Percentiles rank a stretch among this genome's conserved stretches.
These are phyloP conservation scores for Psephotus haematonotus DNA, from an alignment of 2,113 vertebrate genomes.

Conservation along the genomic window DNA sequence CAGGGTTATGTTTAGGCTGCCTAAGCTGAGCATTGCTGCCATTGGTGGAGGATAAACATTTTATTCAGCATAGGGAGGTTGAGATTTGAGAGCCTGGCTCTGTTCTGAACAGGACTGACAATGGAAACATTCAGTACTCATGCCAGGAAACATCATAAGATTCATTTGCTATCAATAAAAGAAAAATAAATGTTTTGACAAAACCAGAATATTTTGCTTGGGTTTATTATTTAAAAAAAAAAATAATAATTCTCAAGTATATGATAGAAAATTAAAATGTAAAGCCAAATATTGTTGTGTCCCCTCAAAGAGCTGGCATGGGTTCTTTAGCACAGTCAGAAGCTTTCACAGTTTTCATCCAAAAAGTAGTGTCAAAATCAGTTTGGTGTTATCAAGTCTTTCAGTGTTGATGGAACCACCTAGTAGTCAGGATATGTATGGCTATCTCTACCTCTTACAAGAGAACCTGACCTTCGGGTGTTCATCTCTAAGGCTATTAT, in stretches of 20 bases:
- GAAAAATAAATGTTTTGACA: slow-evolving; percentile 18
- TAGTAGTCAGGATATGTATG: not conserved
- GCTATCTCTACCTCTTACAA: not conserved
- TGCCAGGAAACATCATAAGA: slow-evolving; percentile 17
- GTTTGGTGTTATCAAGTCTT: not conserved
- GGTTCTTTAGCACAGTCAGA: not conserved
- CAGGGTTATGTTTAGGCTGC: not conserved
- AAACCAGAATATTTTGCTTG: slow-evolving; percentile 9
- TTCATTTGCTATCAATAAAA: slow-evolving; percentile 24
- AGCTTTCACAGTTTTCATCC: not conserved
- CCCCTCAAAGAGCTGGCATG: not conserved
- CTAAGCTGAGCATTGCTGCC: not conserved
- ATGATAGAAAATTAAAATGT: slow-evolving; percentile 5
- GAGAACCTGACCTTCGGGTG: not conserved
- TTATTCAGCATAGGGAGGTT: not conserved
- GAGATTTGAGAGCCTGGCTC: not conserved
- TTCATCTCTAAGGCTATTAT: not conserved
- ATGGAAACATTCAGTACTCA: not conserved
- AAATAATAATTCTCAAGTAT: not conserved
- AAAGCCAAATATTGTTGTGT: not conserved
- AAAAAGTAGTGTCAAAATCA: not conserved
- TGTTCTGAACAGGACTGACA: not conserved
- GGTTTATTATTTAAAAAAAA: not conserved
- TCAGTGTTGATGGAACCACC: not conserved
- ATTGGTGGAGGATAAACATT: not conserved